Base-by-base conservation (phyloP, 2,113 vertebrate genomes). In the Pangasianodon hypophthalmus region DNA sequence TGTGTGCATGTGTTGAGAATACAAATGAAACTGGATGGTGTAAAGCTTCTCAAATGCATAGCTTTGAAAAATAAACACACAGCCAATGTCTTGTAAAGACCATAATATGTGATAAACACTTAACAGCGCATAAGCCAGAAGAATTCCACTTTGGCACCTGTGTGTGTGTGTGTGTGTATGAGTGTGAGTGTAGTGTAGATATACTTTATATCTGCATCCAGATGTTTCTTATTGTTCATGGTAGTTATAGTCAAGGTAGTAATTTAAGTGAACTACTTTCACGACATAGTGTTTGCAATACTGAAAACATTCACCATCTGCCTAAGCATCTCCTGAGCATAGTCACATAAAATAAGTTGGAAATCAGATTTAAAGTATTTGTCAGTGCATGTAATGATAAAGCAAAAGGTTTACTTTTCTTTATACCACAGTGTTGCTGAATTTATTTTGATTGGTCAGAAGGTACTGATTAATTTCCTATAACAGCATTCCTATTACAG, bases 1-100 rank as follows among this genome's bases (percentile, higher is more conserved):
- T 90, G 32, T 71, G 87, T 32, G 50, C 69, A 60, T 89, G 83
- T 79, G 80, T 73, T 41, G 58, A 87, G 87, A 75, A 90, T 87
- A 84, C 58, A 44, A 91, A 87, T 41, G 21, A 56, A 84, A 46
- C 50, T 77, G 75, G 58, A 84, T 41, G 77, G 50, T 19, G 67
- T 50, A 37, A 82, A 64, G 75, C 60, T 62, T 52, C 60, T 69
- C 19, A 18, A 79, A 88, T 58, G 3, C 58, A 18, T 5, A 56
- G 67, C 8, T 1, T 19, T 24, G 21, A 81, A 50, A 32, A 84
- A 64, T 58, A 83, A 89, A 81, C 29, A 26, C 48, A 37, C 62
- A 60, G 4, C 5, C 50, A 44, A 10, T 64, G 54, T 82, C 60
- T 44, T 41, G 54, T 84, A 50, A 79, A 29, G 81, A 58, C 5